These are phyloP conservation scores for Meiosimyza decipiens DNA, from an alignment of 2,888 invertebrate genomes.

Conservation along the genomic window DNA sequence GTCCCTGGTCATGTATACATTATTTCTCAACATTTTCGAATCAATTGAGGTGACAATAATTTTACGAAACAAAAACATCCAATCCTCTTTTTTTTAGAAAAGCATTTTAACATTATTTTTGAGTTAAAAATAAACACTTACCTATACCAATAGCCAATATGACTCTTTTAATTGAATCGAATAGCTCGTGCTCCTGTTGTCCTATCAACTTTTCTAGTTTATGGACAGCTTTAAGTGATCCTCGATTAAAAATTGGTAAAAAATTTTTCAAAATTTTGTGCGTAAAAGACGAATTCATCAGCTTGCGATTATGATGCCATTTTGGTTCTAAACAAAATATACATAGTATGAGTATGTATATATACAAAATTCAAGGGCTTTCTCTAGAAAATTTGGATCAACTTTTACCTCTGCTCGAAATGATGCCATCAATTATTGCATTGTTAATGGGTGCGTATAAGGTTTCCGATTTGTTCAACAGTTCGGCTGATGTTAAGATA, in stretches of 20 bases:
- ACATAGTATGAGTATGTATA: too few species aligned
- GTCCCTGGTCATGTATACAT: too few species aligned
- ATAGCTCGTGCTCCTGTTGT: conserved; percentile 7
- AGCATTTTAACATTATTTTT: too few species aligned
- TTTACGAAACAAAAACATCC: too few species aligned
- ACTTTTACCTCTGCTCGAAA: conserved; percentile 38
- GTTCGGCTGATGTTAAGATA: conserved; percentile 41
- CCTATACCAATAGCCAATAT: conserved; percentile 14
- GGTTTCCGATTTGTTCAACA: conserved; percentile 40
- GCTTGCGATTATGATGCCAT: conserved; percentile 33
- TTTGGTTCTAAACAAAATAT: not conserved
- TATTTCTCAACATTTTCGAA: too few species aligned
- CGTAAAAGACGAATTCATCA: conserved; percentile 24
- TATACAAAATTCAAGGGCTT: not conserved
- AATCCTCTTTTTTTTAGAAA: too few species aligned
- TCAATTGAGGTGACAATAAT: too few species aligned
- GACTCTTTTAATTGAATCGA: conserved; percentile 8
- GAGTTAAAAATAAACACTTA: not conserved
- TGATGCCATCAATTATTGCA: conserved; percentile 37
- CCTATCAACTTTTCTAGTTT: conserved; percentile 1
- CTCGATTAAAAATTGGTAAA: conserved; percentile 23
- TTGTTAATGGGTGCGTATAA: conserved; percentile 34
- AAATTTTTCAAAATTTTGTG: conserved; percentile 21
- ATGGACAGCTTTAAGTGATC: not conserved
- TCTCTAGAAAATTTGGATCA: not conserved